phyloP scores from a whole-genome alignment of 37 sponge, comb jelly and placozoan species.

The Corticium candelabrum region DNA sequence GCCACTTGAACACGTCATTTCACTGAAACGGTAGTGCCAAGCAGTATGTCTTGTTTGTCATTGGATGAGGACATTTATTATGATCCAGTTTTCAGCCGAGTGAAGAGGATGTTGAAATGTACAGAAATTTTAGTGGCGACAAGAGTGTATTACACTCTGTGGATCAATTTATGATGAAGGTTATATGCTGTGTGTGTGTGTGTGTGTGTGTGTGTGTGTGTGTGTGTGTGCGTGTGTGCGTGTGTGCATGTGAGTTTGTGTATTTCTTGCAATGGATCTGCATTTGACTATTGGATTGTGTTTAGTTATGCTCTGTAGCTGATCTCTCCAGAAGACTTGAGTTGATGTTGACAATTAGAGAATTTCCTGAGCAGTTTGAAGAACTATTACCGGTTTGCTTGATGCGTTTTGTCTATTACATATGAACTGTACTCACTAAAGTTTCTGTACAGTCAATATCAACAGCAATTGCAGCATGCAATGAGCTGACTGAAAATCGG shows the following conservation, averaged over 20 bases:
- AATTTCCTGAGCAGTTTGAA: slow-evolving; percentile 63
- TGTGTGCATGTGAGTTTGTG: neutral
- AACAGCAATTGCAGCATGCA: slow-evolving; percentile 33
- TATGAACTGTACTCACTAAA: neutral
- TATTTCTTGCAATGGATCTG: neutral
- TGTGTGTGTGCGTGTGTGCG: neutral
- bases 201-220: neutral
- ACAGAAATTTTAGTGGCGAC: slow-evolving; percentile 55
- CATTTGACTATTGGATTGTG: neutral
- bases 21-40: slow-evolving; percentile 59
- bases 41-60: neutral
- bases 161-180: slow-evolving; percentile 58
- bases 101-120: slow-evolving; percentile 65
- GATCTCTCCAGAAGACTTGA: slow-evolving; percentile 48
- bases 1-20: slow-evolving; percentile 47
- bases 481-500: slow-evolving; percentile 27
- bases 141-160: slow-evolving; percentile 23
- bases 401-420: slow-evolving; percentile 9
- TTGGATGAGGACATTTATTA: neutral
- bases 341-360: slow-evolving; percentile 49
- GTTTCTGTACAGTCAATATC: neutral
- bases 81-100: slow-evolving; percentile 60
- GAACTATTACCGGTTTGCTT: slow-evolving; percentile 62
- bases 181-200: neutral
- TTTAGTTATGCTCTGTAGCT: slow-evolving; percentile 52